Percentiles rank a stretch among this genome's conserved stretches.
These are phyloP conservation scores for Yponomeuta cagnagella DNA, from an alignment of 2,888 invertebrate genomes.

Conservation along the genomic window DNA sequence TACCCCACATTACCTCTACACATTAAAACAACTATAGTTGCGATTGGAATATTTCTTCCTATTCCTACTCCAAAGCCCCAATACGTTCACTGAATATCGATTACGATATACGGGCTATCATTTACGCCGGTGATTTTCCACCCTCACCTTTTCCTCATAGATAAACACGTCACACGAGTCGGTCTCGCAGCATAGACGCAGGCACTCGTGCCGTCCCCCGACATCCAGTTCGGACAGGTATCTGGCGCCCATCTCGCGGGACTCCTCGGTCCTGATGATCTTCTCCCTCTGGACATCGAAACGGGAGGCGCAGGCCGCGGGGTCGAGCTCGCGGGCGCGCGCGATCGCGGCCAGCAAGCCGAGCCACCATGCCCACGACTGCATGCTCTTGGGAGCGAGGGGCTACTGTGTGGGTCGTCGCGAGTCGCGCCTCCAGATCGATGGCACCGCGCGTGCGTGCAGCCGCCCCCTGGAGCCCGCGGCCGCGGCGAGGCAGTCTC, in stretches of 20 bases:
- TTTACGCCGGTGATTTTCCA: not conserved
- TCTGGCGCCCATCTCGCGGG: slow-evolving; percentile 90
- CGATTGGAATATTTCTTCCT: too few species aligned
- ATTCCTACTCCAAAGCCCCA: too few species aligned
- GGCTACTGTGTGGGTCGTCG: not conserved
- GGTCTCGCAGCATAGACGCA: slow-evolving; percentile 91
- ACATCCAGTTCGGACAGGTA: slow-evolving; percentile 91
- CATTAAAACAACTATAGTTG: too few species aligned
- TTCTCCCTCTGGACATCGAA: slow-evolving; percentile 92
- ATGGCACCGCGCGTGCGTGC: slow-evolving; percentile 41
- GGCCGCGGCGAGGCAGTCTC: slow-evolving; percentile 18
- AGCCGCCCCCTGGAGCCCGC: slow-evolving; percentile 18
- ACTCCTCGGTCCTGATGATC: slow-evolving; percentile 93
- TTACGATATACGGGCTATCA: not conserved
- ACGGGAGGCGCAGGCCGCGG: slow-evolving; percentile 81
- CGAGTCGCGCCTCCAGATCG: slow-evolving; percentile 28
- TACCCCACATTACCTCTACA: too few species aligned
- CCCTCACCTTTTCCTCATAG: slow-evolving; percentile 89
- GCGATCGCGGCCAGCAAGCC: slow-evolving; percentile 36
- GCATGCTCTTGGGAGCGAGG: slow-evolving; percentile 15
- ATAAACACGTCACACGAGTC: slow-evolving; percentile 92
- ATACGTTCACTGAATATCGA: too few species aligned
- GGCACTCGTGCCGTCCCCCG: slow-evolving; percentile 86
- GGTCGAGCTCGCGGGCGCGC: slow-evolving; percentile 72
- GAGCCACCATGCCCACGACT: slow-evolving; percentile 34